Evolutionary conservation across 2,113 vertebrate genomes (phyloP).

Genomic region (Labeo catla): DNA sequence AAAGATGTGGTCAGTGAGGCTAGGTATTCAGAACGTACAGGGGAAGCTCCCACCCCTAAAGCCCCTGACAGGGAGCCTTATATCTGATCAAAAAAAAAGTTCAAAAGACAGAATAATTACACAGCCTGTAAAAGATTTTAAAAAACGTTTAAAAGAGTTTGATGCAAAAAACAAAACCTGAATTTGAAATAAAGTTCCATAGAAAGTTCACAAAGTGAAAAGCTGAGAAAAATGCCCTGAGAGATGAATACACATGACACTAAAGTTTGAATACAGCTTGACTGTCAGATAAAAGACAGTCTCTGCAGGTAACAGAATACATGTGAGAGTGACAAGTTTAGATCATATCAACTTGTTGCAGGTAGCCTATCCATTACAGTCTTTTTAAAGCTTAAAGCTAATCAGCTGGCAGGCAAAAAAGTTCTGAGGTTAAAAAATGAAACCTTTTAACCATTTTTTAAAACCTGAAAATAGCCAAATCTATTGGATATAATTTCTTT

Average conservation of each 20-base stretch:
- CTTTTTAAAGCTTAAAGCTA: not conserved
- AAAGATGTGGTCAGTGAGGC: no score
- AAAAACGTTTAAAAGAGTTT: not conserved
- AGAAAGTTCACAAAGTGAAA: not conserved
- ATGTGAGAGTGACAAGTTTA: not conserved
- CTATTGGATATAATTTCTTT: not conserved
- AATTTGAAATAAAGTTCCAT: not conserved
- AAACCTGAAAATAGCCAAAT: not conserved
- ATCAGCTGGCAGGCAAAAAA: not conserved
- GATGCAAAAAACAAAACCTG: not conserved
- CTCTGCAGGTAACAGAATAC: conserved; percentile 15
- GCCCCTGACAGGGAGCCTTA: no score
- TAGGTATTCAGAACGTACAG: no score
- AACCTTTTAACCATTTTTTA: not conserved
- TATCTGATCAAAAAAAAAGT: not conserved
- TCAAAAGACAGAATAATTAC: not conserved
- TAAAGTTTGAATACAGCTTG: not conserved
- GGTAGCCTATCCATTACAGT: no score
- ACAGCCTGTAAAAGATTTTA: not conserved
- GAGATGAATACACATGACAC: not conserved
- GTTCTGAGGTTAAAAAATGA: not conserved
- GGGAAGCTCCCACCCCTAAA: no score
- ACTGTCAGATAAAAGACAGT: not conserved
- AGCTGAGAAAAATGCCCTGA: not conserved
- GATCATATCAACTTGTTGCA: not conserved